Percentiles rank a stretch among this genome's conserved stretches.
These are phyloP conservation scores for Lepus americanus DNA, from an alignment of 2,113 vertebrate genomes.

Conservation along the genomic window DNA sequence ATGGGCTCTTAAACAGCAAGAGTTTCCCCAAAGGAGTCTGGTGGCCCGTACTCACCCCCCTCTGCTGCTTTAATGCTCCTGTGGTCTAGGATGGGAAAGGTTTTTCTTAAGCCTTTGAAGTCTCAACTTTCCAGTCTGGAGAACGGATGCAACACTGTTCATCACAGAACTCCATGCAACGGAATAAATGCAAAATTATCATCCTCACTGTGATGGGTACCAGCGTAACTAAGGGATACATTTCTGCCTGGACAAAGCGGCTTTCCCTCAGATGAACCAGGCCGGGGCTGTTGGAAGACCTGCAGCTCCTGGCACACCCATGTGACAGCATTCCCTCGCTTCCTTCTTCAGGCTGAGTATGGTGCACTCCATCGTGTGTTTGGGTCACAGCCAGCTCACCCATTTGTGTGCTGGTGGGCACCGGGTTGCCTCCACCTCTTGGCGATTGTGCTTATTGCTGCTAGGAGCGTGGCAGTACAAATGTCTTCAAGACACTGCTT, in stretches of 20 bases:
- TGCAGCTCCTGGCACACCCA: not conserved
- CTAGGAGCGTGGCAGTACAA: not conserved
- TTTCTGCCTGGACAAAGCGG: not conserved
- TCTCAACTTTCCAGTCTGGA: not conserved
- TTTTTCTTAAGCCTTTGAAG: not conserved
- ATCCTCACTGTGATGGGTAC: not conserved
- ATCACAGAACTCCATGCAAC: not conserved
- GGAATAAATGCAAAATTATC: not conserved
- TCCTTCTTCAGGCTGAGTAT: not conserved
- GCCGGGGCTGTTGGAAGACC: not conserved
- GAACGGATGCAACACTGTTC: not conserved
- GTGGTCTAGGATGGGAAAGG: not conserved
- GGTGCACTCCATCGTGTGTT: no score
- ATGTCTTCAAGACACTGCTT: not conserved
- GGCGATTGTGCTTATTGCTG: not conserved
- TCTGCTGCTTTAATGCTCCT: not conserved
- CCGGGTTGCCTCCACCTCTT: not conserved
- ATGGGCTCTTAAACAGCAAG: not conserved
- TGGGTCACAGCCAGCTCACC: no score
- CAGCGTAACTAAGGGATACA: not conserved
- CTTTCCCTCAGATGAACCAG: not conserved
- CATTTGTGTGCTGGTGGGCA: not conserved
- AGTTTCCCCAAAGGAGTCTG: not conserved
- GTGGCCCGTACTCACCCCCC: accelerated
- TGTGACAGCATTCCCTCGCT: not conserved